Evolutionary conservation across 2,888 invertebrate species (phyloP).

Genomic region (Formica aserva): DNA sequence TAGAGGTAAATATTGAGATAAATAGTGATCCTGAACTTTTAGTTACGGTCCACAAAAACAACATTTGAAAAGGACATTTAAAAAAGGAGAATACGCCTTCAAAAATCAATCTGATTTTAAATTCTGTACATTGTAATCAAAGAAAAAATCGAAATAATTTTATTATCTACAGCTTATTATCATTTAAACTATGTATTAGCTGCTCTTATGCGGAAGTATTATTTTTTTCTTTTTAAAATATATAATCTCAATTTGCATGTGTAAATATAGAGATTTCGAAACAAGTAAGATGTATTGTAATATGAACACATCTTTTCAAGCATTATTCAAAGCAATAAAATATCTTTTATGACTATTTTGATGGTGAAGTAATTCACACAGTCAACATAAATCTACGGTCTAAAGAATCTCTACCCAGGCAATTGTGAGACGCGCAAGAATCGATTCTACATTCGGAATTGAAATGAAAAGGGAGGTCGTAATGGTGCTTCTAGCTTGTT

Average conservation of each 20-base stretch:
- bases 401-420: not conserved
- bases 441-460: constrained; percentile 30
- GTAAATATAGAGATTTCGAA: not conserved
- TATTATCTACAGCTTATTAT: not conserved
- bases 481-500: constrained; percentile 44
- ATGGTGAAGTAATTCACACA: not conserved
- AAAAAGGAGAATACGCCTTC: not conserved
- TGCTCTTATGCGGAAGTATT: not conserved
- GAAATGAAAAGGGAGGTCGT: constrained; percentile 29
- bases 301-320: not conserved
- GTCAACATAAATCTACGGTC: not conserved
- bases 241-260: not conserved
- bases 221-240: not conserved
- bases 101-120: not conserved
- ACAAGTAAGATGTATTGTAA: not conserved
- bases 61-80: not conserved
- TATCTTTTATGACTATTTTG: not conserved
- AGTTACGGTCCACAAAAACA: not conserved
- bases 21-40: not conserved
- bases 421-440: constrained; percentile 31
- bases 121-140: not conserved
- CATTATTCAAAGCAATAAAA: too few relatives aligned
- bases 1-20: not conserved
- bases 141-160: not conserved
- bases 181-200: not conserved